Evolutionary conservation across 2,888 invertebrate genomes (phyloP), one percentile per base, ranked within the genome.

Genomic region (Lasioglossum zephyrum): DNA sequence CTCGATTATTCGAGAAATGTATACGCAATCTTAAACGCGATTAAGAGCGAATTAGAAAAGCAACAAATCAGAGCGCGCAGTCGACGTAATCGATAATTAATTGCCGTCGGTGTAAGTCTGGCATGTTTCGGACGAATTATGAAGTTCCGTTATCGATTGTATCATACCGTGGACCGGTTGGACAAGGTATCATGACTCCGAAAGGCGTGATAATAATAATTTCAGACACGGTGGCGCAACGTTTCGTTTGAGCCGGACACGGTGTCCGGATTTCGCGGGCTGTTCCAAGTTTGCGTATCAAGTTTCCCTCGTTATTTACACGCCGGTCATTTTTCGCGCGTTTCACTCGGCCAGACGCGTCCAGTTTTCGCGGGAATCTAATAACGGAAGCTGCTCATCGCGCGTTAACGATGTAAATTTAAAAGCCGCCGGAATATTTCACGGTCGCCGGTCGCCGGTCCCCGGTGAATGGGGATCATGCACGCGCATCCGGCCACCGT

Each of bases 391-490:
- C 84, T 63, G 69, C 69, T 84, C 77, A 78, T 77, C 80, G 81
- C 74, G 77, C 85, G 81, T 85, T 81, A 85, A 81, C 85, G 86
- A 78, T 77, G 81, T 78, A 85, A 85, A 86, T 85, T 81, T 81
- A 75, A 85, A 85, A 81, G 85, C 77, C 36, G 78, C 63, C 77
- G 78, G 69, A 77, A 85, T 85, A 86, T 79, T 85, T 85, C 85
- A 77, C 76, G 60, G 73, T 79, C 11, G 70, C 49, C 72, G 60
- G 73, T 79, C 11, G 70, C 49, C 72, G 26, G 57, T 8, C n/a
- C 41, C 11, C 31, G 39, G 22, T 78, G 79, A 73, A 86, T 82
- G 44, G 77, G 53, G 57, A 60, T 18, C 49, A 8, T 26, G 31
- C n/a, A 31, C 66, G 60, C 31, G 49, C 49, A 22, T 22, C 41